phyloP scores from a whole-genome alignment of 2,113 vertebrate species.

The Saimiri boliviensis region DNA sequence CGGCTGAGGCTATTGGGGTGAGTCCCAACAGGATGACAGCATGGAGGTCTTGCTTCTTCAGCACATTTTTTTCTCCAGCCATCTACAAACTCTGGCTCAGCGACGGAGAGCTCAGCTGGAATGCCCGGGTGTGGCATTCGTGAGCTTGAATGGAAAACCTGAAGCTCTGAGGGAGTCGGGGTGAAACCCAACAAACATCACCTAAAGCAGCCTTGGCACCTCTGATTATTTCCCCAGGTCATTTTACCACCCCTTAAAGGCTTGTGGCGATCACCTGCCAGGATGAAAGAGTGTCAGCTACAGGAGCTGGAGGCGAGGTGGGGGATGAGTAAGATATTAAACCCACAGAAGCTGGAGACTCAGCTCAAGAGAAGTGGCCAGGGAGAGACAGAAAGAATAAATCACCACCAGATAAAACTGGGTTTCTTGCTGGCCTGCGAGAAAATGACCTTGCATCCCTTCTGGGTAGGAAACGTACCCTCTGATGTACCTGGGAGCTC shows the following conservation, averaged over 20 bases:
- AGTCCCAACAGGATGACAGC: constrained; percentile 18
- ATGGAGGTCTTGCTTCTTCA: constrained; percentile 52
- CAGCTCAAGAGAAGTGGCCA: background rate
- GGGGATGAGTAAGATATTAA: background rate
- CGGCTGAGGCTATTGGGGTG: background rate
- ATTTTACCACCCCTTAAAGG: background rate
- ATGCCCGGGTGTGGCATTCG: constrained; percentile 42
- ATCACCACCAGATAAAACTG: background rate
- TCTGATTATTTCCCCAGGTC: constrained; percentile 28
- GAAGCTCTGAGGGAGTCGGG: background rate
- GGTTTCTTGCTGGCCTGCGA: background rate
- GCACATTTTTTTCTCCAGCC: constrained; percentile 63
- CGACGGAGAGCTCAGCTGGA: constrained; percentile 64
- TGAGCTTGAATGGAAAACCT: constrained; percentile 56
- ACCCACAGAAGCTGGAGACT: background rate
- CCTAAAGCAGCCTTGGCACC: background rate
- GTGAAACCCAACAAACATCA: background rate
- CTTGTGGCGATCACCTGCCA: constrained; percentile 8
- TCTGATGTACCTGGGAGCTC: background rate
- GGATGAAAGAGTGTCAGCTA: constrained; percentile 29
- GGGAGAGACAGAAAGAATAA: background rate
- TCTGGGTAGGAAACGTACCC: background rate
- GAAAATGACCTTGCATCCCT: background rate
- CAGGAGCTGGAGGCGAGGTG: background rate
- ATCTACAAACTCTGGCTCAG: constrained; percentile 56